A percentile compares a stretch with the other conserved stretches of the same genome.
Conservation (phyloP, 2,888 invertebrate species). For the Nymphalis polychloros region DNA sequence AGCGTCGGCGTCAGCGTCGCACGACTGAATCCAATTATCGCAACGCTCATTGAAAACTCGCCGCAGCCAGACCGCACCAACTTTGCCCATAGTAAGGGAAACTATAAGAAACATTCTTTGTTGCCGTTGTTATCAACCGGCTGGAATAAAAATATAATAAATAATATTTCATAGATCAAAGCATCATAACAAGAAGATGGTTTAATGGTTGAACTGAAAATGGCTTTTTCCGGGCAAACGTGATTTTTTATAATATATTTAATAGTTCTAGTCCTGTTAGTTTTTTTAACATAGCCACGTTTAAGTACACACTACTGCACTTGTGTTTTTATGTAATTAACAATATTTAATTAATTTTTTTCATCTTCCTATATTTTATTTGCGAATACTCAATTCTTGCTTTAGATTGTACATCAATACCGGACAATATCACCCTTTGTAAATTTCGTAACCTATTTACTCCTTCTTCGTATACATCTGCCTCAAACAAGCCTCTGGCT, state of each 20-base stretch:
- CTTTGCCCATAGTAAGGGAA: conserved; percentile 37
- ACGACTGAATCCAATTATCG: conserved; percentile 41
- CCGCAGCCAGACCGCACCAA: conserved; percentile 39
- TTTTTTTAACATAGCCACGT: too few species aligned
- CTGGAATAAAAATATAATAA: conserved; percentile 4
- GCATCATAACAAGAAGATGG: background rate
- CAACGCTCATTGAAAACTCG: conserved; percentile 40
- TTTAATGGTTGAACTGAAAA: background rate
- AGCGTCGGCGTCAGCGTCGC: conserved; percentile 27
- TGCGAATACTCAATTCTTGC: too few species aligned
- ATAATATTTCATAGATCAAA: background rate
- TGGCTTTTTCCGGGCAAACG: too few species aligned
- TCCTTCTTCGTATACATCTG: conserved; percentile 14
- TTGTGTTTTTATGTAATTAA: too few species aligned
- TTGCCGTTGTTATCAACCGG: conserved; percentile 13
- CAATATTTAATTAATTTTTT: too few species aligned
- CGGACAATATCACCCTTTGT: background rate
- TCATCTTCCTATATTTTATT: too few species aligned
- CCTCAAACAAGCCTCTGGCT: conserved; percentile 18
- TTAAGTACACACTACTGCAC: too few species aligned
- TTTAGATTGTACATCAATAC: background rate
- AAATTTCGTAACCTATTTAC: conserved; percentile 5
- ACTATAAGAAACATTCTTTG: conserved; percentile 36
- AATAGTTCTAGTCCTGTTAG: too few species aligned
- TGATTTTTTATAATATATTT: too few species aligned